These are phyloP conservation scores for Apodemus sylvaticus DNA, from an alignment of 2,113 vertebrate species.

Conservation along the genomic window DNA sequence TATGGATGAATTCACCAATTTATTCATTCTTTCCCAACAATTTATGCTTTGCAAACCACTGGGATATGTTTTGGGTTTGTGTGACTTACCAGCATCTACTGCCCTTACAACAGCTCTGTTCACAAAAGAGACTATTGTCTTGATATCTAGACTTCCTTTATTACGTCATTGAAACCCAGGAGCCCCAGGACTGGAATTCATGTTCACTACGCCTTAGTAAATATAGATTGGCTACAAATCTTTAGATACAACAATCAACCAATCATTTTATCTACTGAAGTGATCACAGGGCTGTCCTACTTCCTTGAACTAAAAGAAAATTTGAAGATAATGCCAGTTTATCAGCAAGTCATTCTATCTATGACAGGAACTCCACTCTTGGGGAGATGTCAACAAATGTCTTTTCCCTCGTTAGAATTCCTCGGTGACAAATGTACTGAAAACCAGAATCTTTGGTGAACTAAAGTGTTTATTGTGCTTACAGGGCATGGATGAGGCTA, in stretches of 20 bases:
- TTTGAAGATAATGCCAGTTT: not conserved
- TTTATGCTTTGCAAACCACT: not conserved
- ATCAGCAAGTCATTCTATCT: not conserved
- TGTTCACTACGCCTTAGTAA: not conserved
- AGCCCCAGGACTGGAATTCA: not conserved
- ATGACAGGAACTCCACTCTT: not conserved
- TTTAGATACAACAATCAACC: not conserved
- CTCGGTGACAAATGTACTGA: not conserved
- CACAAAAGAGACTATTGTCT: not conserved
- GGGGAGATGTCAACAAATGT: not conserved
- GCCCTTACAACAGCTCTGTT: not conserved
- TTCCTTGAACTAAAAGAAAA: slow-evolving; percentile 5
- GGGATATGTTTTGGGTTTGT: not conserved
- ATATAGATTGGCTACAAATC: not conserved
- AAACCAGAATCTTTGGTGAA: not conserved
- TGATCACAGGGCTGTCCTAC: not conserved
- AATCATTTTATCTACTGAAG: not conserved
- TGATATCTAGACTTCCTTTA: not conserved
- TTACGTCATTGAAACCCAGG: not conserved
- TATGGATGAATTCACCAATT: not conserved
- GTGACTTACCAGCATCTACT: not conserved
- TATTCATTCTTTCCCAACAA: not conserved
- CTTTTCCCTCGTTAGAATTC: not conserved
- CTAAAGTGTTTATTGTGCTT: not conserved
- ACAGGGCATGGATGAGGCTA: not conserved